Percentiles rank a stretch among this genome's conserved stretches.
Evolutionary conservation across 2,888 invertebrate species (phyloP).

Genomic region (Idaea dimidiata): DNA sequence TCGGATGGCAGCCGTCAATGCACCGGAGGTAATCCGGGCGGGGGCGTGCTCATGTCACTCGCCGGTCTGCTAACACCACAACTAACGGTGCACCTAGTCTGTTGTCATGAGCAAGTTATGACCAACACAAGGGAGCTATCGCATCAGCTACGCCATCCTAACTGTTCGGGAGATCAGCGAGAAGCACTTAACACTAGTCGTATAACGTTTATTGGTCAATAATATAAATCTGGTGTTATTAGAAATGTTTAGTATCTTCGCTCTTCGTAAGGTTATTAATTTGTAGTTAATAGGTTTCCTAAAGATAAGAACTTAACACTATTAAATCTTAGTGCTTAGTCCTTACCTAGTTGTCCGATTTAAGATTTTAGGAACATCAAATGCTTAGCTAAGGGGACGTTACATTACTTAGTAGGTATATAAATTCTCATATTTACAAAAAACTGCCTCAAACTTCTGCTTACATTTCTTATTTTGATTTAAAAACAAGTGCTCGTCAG

Average conservation of each 20-base stretch:
- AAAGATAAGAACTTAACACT: too few relatives aligned
- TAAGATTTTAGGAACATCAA: neutral
- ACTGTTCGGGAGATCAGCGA: neutral
- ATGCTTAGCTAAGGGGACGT: too few relatives aligned
- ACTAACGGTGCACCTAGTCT: conserved; percentile 19
- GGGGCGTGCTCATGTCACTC: conserved; percentile 22
- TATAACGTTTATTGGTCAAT: neutral
- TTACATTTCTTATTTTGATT: neutral
- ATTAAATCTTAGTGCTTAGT: too few relatives aligned
- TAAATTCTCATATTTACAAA: neutral
- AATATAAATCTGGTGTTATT: neutral
- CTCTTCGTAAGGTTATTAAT: conserved; percentile 14
- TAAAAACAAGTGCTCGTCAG: neutral
- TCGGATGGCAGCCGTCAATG: conserved; percentile 5
- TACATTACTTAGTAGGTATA: too few relatives aligned
- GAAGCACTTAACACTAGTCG: neutral
- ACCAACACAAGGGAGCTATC: neutral
- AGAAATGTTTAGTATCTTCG: neutral
- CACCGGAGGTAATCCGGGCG: conserved; percentile 20
- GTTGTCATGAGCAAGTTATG: neutral
- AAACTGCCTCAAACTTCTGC: neutral
- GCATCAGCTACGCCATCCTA: neutral
- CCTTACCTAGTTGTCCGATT: neutral
- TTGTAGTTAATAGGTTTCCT: neutral
- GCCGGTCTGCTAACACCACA: conserved; percentile 19